phyloP scores from a whole-genome alignment of 1,140 invertebrate genomes.

The Bradynema listronoti region DNA sequence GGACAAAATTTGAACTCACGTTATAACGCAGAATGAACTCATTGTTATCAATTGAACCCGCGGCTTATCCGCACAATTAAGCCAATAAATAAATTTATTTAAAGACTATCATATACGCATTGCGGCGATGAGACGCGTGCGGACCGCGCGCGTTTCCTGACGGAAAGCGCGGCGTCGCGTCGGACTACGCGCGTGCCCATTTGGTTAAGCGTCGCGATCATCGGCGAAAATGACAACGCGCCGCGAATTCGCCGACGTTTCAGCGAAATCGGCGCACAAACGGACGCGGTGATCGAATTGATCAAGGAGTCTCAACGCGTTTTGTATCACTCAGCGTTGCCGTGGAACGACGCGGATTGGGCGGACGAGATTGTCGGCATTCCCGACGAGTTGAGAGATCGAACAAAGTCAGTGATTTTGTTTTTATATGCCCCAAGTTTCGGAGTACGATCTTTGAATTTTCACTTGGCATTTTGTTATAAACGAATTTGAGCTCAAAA shows the following conservation, averaged over 20 bases:
- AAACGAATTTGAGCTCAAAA: too few relatives aligned
- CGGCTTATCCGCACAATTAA: too few relatives aligned
- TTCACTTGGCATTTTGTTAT: too few relatives aligned
- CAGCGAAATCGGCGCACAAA: constrained; percentile 3
- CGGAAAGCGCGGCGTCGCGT: constrained; percentile 39
- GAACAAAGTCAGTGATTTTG: too few relatives aligned
- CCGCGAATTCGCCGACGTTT: constrained; percentile 22
- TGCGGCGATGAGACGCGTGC: constrained; percentile 39
- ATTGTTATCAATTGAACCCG: too few relatives aligned
- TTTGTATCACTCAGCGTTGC: constrained; percentile 39
- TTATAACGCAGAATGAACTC: too few relatives aligned
- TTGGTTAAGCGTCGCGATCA: constrained; percentile 47
- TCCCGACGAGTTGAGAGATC: too few relatives aligned
- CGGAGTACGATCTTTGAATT: too few relatives aligned
- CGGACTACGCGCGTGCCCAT: constrained; percentile 40
- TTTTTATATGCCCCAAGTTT: too few relatives aligned
- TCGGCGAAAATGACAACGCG: constrained; percentile 46
- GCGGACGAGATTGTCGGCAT: too few relatives aligned
- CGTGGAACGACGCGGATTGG: constrained; percentile 44
- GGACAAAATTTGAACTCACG: too few relatives aligned
- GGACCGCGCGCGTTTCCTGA: constrained; percentile 39
- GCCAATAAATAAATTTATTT: constrained; percentile 8
- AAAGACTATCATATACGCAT: constrained; percentile 47
- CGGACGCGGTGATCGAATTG: constrained; percentile 13
- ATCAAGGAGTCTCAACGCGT: constrained; percentile 44